Base-by-base conservation (phyloP, 1,140 invertebrate species). In the Gerris buenoi region DNA sequence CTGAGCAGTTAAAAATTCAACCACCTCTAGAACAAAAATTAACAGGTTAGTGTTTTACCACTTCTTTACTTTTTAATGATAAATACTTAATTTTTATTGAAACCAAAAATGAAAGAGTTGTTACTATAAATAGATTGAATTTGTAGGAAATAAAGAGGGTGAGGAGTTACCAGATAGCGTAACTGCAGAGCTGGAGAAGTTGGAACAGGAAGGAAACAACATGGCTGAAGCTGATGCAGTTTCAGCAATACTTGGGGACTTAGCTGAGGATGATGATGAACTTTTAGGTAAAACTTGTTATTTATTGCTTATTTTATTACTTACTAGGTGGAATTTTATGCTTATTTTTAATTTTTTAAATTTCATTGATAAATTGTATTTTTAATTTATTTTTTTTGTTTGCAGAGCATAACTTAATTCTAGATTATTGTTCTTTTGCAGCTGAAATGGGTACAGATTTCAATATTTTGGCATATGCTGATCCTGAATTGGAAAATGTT, bases 391-490 rank as follows among this genome's bases (percentile, higher is more conserved):
- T n/a, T n/a, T n/a, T n/a, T n/a, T n/a, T n/a, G n/a, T n/a, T n/a
- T n/a, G n/a, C n/a, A n/a, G n/a, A n/a, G n/a, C n/a, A n/a, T n/a
- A n/a, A n/a, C n/a, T n/a, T n/a, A n/a, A n/a, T n/a, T n/a, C n/a
- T n/a, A n/a, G n/a, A n/a, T n/a, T n/a, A n/a, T n/a, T n/a, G n/a
- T n/a, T n/a, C n/a, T n/a, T n/a, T 69, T 69, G 13, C 80, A 81
- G 91, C 88, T 29, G 88, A 91, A 81, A 90, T 94, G 81, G 91
- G 91, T 18, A 88, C 92, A 74, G 93, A 95, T 77, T 97, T 97
- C 78, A 96, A 97, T 76, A 95, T 97, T 73, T 76, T 97, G 56
- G 91, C 95, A 77, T 97, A 95, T 79, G 93, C 92, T 0, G 93
- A 97, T 83, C 90, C 93, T 0, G 93, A 96, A 77, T 79, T 95